Evolutionary conservation across 2,888 invertebrate genomes (phyloP), one percentile per base, ranked within the genome.

Genomic region (Idaea biselata): DNA sequence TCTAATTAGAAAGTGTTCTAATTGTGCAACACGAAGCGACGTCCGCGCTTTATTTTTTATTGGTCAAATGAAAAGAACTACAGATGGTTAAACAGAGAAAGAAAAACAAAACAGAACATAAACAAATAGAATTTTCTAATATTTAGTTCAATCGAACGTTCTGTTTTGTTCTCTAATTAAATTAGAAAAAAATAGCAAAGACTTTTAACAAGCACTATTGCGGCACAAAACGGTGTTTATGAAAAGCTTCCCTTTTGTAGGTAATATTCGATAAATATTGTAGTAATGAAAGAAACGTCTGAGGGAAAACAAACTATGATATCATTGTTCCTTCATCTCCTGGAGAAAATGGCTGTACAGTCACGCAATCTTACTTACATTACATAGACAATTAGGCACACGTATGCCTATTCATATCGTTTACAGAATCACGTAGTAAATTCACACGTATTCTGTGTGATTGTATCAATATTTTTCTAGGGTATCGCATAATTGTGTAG

Each of bases 301-400:
- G 11, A 44, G 11, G 6, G 14, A 69, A 68, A 69, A 68, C 63
- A 66, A 66, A 64, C 63, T 55, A 53, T 62, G 55, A 58, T 58
- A 61, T 67, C 62, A 66, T 71, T 69, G 60, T 60, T 65, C 68
- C 67, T 71, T 69, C 68, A 71, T 71, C 70, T 68, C 68, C 64
- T 66, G 59, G 64, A 70, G 70, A 68, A 71, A 66, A 70, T 71
- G 70, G 62, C 66, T 64, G 65, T 68, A 68, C 66, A 68, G 67
- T 60, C 68, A 62, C 65, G 63, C 61, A 61, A 66, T 62, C 60
- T 60, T 63, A 59, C 57, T 53, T 32, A 58, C 61, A 64, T 60
- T 61, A 60, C 32, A 55, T 58, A 56, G 31, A 58, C 58, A 62
- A 64, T 64, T 61, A 59, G 62, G 63, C 63, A 61, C 55, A 16